Evolutionary conservation across 2,888 invertebrate genomes (phyloP).

Genomic region (Eupithecia abbreviata): DNA sequence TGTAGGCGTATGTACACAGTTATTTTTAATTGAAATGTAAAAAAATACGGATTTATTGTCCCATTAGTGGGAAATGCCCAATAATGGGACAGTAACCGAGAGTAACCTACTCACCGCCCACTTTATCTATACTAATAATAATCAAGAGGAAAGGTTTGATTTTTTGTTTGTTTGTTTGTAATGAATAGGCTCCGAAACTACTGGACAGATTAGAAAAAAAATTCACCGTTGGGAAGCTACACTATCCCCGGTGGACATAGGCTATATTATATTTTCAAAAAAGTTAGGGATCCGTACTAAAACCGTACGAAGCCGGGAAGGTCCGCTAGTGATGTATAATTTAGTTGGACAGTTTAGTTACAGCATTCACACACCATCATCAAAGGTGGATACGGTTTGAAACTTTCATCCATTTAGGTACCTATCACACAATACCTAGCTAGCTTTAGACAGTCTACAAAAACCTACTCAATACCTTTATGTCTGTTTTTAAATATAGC

Average conservation of each 20-base stretch:
- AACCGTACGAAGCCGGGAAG: too few species aligned
- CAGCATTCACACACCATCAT: not conserved
- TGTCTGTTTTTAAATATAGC: not conserved
- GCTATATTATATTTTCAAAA: too few species aligned
- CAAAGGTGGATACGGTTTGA: not conserved
- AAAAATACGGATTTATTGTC: too few species aligned
- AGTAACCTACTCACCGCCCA: not conserved
- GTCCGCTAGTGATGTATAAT: not conserved
- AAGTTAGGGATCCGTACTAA: too few species aligned
- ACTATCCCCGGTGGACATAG: too few species aligned
- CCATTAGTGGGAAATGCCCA: not conserved
- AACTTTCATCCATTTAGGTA: not conserved
- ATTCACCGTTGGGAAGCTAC: too few species aligned
- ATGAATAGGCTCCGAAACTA: too few species aligned
- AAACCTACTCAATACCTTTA: not conserved
- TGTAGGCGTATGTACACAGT: not conserved
- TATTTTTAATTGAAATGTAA: too few species aligned
- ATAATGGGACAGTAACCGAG: not conserved
- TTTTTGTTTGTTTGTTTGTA: too few species aligned
- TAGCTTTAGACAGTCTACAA: not conserved
- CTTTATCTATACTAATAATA: too few species aligned
- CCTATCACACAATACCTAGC: not conserved
- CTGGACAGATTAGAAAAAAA: too few species aligned
- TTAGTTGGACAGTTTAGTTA: not conserved
- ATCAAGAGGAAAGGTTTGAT: too few species aligned